Evolutionary conservation across 2,113 vertebrate species (phyloP), one percentile per base, ranked within the genome.

Genomic region (Ageneiosus marmoratus): DNA sequence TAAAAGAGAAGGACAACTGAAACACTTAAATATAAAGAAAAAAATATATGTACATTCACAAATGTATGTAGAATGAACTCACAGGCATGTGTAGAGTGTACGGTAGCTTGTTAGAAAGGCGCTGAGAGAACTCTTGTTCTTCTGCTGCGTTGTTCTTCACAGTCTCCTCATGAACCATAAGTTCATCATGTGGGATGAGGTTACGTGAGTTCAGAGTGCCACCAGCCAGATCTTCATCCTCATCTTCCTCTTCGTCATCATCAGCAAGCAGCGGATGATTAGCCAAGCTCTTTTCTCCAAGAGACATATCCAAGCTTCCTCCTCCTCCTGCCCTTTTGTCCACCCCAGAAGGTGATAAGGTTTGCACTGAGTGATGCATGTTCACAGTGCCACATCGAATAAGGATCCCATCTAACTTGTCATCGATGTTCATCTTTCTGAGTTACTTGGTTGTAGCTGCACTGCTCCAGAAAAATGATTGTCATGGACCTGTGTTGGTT

Each of bases 101-200:
- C 79, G 95, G 95, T 82, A 98, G 93, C 92, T 96, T 97, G 94
- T 97, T 96, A 88, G 96, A 95, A 91, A 97, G 94, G 90, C 96
- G 95, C 82, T 96, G 95, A 83, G 95, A 95, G 22, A 95, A 91
- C 72, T 95, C 96, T 88, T 95, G 93, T 34, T 94, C 94, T 84
- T 96, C 96, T 77, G 94, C 95, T 82, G 94, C 94, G 79, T 95
- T 95, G 85, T 97, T 97, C 92, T 97, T 99, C 83, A 96, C 96
- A n/a, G 95, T 96, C 89, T 98, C 96, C 93, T 98, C 97, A 83
- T 97, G 97, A 92, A 98, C 97, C 96, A 98, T 98, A 88, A 99
- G 95, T 91, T 98, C 97, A 91, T 99, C 96, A 5, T 98, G 96
- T 81, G 97, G 94, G 85, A 98, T 96, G 91, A 99, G 96, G 89